Evolutionary conservation across 2,113 vertebrate genomes (phyloP).

Genomic region (Rattus rattus): DNA sequence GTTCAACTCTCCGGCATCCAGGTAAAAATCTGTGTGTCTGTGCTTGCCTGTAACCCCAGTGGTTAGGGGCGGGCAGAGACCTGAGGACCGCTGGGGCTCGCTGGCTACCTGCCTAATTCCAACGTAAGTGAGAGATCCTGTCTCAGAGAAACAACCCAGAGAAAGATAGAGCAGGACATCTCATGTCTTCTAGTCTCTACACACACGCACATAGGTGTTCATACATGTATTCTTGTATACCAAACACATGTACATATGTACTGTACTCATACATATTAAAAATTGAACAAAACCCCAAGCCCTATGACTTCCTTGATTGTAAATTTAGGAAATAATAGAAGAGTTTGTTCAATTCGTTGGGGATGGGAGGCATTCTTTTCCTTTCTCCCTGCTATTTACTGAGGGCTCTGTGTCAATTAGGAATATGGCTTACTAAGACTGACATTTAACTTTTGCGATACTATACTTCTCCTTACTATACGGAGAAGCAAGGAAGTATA

Average conservation of each 20-base stretch:
- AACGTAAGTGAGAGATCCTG: not conserved
- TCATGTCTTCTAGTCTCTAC: not conserved
- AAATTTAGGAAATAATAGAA: conserved; percentile 13
- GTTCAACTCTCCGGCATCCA: not conserved
- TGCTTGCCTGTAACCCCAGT: not conserved
- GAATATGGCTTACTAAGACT: conserved; percentile 15
- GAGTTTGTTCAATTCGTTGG: not conserved
- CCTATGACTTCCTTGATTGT: not conserved
- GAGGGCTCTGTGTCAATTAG: not conserved
- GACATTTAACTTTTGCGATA: not conserved
- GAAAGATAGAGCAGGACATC: no score
- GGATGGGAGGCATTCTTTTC: not conserved
- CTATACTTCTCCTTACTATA: conserved; percentile 13
- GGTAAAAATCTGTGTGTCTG: not conserved
- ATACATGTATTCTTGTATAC: not conserved
- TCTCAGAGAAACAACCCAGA: not conserved
- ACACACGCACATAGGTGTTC: not conserved
- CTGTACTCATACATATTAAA: not conserved
- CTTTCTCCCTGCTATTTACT: not conserved
- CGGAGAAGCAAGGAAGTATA: not conserved
- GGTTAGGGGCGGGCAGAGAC: not conserved
- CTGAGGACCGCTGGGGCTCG: not conserved
- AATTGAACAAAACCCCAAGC: not conserved
- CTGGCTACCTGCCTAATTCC: not conserved
- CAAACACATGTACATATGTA: no score